Evolutionary conservation across 2,797 vertebrate species (phyloP).

Genomic region (Antennarius maculatus): DNA sequence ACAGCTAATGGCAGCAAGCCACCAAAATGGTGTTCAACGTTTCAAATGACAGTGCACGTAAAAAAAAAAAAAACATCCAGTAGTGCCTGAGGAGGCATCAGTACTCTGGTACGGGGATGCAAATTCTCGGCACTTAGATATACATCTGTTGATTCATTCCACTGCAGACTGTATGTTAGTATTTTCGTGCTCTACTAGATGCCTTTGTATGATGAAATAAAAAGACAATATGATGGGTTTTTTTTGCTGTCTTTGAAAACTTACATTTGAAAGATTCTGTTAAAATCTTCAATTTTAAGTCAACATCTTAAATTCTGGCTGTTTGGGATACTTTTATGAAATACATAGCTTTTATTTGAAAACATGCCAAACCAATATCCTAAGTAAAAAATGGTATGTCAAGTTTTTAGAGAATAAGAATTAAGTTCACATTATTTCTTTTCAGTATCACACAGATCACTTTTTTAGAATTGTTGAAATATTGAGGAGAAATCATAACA

Average conservation of each 20-base stretch:
- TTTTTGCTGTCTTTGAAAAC: neutral
- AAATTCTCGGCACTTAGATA: neutral
- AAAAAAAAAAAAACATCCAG: conserved; percentile 3
- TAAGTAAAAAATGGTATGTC: neutral
- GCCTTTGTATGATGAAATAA: neutral
- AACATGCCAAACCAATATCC: conserved; percentile 8
- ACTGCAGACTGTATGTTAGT: neutral
- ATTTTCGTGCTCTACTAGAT: no score
- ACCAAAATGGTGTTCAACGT: conserved; percentile 8
- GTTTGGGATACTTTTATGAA: neutral
- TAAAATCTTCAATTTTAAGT: conserved; percentile 13
- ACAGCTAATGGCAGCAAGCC: conserved; percentile 18
- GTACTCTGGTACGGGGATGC: neutral
- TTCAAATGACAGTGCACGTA: conserved; percentile 3
- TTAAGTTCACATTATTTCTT: neutral
- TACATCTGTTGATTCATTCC: neutral
- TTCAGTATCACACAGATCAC: neutral
- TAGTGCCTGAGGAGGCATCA: neutral
- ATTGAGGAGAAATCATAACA: neutral
- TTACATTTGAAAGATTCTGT: neutral
- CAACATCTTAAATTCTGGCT: no score
- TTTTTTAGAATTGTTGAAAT: neutral
- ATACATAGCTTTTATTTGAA: neutral
- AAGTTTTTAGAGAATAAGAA: neutral
- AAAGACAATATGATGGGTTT: no score